phyloP scores from a whole-genome alignment of 2,888 invertebrate genomes.

The Tethea ocularis region DNA sequence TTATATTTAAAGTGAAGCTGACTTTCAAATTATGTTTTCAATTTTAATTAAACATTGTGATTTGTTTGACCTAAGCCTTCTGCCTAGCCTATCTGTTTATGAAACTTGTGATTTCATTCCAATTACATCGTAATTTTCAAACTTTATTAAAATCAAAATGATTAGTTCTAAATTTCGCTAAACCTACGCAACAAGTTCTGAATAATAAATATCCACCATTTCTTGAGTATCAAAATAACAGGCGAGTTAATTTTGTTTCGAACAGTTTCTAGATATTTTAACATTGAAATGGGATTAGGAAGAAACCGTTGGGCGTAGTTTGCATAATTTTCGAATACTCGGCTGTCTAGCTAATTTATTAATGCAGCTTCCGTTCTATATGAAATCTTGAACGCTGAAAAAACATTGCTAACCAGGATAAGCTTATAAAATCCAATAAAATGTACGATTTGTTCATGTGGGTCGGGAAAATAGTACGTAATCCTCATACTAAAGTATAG shows the following conservation, averaged over 20 bases:
- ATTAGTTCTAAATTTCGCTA: constrained; percentile 14
- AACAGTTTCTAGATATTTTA: constrained; percentile 32
- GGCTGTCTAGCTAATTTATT: constrained; percentile 36
- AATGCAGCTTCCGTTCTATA: constrained; percentile 23
- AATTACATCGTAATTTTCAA: constrained; percentile 24
- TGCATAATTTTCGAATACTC: constrained; percentile 45
- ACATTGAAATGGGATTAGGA: constrained; percentile 40
- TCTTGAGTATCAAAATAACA: constrained; percentile 22
- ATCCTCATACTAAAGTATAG: constrained; percentile 50
- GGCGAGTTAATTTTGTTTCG: constrained; percentile 28
- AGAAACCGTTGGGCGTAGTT: constrained; percentile 32
- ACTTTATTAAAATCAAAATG: constrained; percentile 22
- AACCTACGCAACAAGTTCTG: constrained; percentile 14
- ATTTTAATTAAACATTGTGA: constrained; percentile 36
- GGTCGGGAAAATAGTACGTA: constrained; percentile 44
- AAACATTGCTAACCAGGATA: constrained; percentile 43
- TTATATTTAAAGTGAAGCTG: background rate
- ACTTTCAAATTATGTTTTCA: constrained; percentile 26
- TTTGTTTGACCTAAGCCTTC: constrained; percentile 25
- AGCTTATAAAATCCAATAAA: constrained; percentile 48
- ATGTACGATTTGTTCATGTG: constrained; percentile 49
- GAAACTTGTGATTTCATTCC: constrained; percentile 23
- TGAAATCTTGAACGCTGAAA: constrained; percentile 28
- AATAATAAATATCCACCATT: constrained; percentile 25
- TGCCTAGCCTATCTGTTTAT: constrained; percentile 28